phyloP scores from a whole-genome alignment of 2,797 vertebrate species.

The Muscicapa comitata region DNA sequence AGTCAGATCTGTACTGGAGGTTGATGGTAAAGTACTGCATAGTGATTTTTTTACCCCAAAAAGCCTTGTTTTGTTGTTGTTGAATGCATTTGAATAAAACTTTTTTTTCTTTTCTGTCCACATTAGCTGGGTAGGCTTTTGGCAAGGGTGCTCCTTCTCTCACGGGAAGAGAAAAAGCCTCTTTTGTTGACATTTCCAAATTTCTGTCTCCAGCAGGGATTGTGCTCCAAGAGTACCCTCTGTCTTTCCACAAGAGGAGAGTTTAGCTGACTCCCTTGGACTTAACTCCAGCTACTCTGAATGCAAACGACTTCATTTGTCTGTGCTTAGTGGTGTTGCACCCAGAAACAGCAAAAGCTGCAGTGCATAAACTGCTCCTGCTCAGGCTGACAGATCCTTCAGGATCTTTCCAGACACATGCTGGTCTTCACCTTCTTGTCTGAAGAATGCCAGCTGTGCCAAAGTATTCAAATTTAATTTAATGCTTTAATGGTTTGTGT shows the following conservation, averaged over 20 bases:
- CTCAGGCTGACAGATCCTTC: background rate
- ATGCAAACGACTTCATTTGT: background rate
- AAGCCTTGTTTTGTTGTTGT: background rate
- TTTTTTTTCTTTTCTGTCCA: background rate
- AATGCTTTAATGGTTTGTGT: slow-evolving; percentile 44
- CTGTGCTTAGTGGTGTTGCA: background rate
- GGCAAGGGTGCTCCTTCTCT: background rate
- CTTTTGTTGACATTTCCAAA: background rate
- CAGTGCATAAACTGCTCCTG: background rate
- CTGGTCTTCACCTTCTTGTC: background rate
- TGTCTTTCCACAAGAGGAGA: background rate
- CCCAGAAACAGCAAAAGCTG: background rate
- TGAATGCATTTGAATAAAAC: background rate
- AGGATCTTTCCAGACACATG: background rate
- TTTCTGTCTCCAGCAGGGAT: background rate
- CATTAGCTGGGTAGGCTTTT: background rate
- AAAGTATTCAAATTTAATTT: slow-evolving; percentile 57
- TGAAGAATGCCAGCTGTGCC: slow-evolving; percentile 16
- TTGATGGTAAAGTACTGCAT: background rate
- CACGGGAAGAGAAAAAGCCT: background rate
- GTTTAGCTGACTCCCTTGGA: background rate
- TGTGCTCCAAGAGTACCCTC: background rate
- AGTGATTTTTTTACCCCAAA: fast-evolving
- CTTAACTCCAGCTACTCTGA: background rate
- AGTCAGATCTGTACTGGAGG: background rate